phyloP scores from a whole-genome alignment of 2,888 invertebrate genomes.

The Eustalomyia histrio region DNA sequence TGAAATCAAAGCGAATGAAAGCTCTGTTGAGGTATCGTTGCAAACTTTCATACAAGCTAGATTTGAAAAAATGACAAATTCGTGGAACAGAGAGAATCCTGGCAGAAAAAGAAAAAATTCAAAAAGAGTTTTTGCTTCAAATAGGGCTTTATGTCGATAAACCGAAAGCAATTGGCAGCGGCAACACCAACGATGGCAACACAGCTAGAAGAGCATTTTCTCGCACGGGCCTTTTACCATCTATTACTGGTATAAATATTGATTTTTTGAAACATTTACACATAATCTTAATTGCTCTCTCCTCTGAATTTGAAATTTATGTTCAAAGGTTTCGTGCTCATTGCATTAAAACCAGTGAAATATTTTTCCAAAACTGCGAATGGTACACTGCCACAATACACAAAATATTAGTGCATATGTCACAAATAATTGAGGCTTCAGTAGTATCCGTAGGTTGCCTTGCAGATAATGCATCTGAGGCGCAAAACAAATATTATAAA shows the following conservation, averaged over 20 bases:
- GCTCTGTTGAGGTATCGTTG: slow-evolving; percentile 35
- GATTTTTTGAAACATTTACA: slow-evolving; percentile 33
- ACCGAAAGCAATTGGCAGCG: too few relatives aligned
- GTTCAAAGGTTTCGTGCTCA: slow-evolving; percentile 32
- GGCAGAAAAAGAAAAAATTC: too few relatives aligned
- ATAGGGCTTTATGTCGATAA: too few relatives aligned
- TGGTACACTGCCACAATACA: slow-evolving; percentile 36
- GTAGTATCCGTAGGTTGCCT: slow-evolving; percentile 22
- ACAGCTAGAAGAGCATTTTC: too few relatives aligned
- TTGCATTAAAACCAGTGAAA: slow-evolving; percentile 22
- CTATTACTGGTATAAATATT: too few relatives aligned
- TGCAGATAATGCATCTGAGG: slow-evolving; percentile 37
- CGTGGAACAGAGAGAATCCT: too few relatives aligned
- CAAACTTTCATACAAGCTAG: neutral
- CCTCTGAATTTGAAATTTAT: slow-evolving; percentile 49
- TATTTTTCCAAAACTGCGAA: slow-evolving; percentile 31
- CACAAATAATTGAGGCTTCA: slow-evolving; percentile 42
- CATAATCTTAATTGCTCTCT: slow-evolving; percentile 37
- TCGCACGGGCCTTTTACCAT: too few relatives aligned
- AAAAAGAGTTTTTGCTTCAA: too few relatives aligned
- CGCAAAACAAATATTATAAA: too few relatives aligned
- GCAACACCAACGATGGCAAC: too few relatives aligned
- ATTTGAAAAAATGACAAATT: too few relatives aligned
- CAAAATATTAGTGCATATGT: slow-evolving; percentile 36
- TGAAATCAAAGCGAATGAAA: slow-evolving; percentile 29